Evolutionary conservation across 92 coral and sea anemone genomes (phyloP), one percentile per base, ranked within the genome.

Genomic region (Metridium senile): DNA sequence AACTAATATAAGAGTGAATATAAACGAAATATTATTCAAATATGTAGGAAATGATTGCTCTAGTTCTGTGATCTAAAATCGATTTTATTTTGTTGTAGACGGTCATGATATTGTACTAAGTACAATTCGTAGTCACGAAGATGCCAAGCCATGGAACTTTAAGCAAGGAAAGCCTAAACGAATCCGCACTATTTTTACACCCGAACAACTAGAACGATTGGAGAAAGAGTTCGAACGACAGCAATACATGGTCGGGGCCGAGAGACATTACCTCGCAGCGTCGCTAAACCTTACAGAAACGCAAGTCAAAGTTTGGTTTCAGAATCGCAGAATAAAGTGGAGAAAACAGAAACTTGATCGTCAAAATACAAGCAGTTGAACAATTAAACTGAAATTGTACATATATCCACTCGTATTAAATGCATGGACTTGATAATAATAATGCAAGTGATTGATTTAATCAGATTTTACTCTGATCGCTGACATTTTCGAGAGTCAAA

Each of bases 231-330:
- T 95, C 33, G 97, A 93, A 26, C 80, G 97, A 19, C 99, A 95
- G 51, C 99, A 95, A 68, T 95, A 95, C 71, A 92, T 95, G 92
- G 99, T 95, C 1, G 99, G 99, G 6, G 95, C 94, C 0, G 99
- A 95, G 61, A 77, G 99, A 43, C 97, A 93, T 43, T 95, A 92
- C 28, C 93, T 95, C 0, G 99, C 99, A 11, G 97, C 99, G 3
- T 92, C 99, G 46, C 91, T 95, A 9, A 89, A 93, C 52, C 77
- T 95, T 20, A 95, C 99, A 18, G 99, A 95, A 85, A 95, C 99
- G 2, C 99, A 95, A 82, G 99, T 95, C 39, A 95, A 95, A 80
- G 99, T 95, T 63, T 95, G 99, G 99, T 95, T 95, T 51, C 99
- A 95, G 71, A 95, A 95, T 70, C 83, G 99, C 62, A 82, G 99